Conservation (phyloP, 2,888 invertebrate species). For the Anoncus sp. region DNA sequence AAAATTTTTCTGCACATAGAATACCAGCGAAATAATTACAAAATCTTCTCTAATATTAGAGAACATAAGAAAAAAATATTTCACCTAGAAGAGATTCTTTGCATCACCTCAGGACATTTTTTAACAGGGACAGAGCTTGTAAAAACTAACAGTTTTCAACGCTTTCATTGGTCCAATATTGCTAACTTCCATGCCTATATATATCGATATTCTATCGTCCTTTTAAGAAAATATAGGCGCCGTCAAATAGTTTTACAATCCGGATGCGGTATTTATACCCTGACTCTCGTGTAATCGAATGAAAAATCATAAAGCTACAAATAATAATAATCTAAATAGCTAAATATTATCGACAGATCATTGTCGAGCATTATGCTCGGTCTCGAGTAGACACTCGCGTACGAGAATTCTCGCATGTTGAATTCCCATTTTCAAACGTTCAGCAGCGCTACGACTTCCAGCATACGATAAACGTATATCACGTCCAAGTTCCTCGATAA, state of each 20-base stretch:
- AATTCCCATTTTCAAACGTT: slow-evolving; percentile 81
- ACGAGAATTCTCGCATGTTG: slow-evolving; percentile 81
- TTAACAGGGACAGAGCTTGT: too few relatives aligned
- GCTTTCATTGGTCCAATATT: too few relatives aligned
- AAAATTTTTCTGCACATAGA: too few relatives aligned
- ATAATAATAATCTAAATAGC: slow-evolving; percentile 69
- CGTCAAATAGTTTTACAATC: slow-evolving; percentile 43
- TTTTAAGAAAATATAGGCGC: slow-evolving; percentile 50
- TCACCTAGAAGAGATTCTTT: too few relatives aligned
- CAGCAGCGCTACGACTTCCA: slow-evolving; percentile 81
- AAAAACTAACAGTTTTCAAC: too few relatives aligned
- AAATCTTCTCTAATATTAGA: too few relatives aligned
- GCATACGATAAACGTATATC: slow-evolving; percentile 82
- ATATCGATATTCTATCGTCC: slow-evolving; percentile 16
- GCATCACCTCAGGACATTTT: too few relatives aligned
- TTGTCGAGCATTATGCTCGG: slow-evolving; percentile 82
- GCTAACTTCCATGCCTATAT: too few relatives aligned
- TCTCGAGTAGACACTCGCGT: slow-evolving; percentile 80
- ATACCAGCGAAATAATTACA: too few relatives aligned
- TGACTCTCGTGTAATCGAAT: slow-evolving; percentile 38
- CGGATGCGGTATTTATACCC: slow-evolving; percentile 36
- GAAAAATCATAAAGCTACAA: slow-evolving; percentile 61
- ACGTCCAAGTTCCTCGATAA: slow-evolving; percentile 83
- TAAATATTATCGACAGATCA: slow-evolving; percentile 75
- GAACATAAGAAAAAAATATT: slow-evolving; percentile 24